Percentiles rank a stretch among this genome's conserved stretches.
Evolutionary conservation across 2,113 vertebrate species (phyloP).

Genomic region (Larimichthys crocea): DNA sequence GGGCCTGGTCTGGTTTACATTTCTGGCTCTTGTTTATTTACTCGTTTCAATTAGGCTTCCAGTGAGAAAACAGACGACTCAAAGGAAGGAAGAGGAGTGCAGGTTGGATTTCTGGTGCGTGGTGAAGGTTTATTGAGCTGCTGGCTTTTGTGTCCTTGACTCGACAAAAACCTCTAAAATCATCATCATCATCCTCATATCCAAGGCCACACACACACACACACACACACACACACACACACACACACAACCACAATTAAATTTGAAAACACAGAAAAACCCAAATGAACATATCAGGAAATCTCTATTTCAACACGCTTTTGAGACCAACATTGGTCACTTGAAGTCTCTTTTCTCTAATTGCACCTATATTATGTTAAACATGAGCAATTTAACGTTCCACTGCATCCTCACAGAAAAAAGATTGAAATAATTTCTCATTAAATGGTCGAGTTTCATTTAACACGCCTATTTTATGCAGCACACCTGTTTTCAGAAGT

Average conservation of each 20-base stretch:
- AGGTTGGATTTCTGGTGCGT: constrained; percentile 30
- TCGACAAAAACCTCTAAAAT: constrained; percentile 25
- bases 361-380: neutral
- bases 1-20: constrained; percentile 21
- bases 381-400: neutral
- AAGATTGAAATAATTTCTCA: neutral
- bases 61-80: constrained; percentile 32
- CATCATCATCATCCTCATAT: neutral
- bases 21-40: constrained; percentile 49
- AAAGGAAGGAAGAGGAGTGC: constrained; percentile 13
- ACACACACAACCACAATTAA: neutral
- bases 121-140: constrained; percentile 15
- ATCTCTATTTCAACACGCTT: constrained; percentile 29
- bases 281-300: constrained; percentile 16
- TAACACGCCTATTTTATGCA: neutral
- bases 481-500: constrained; percentile 6
- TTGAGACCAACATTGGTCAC: neutral
- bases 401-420: neutral
- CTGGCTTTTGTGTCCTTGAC: constrained; percentile 16
- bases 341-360: constrained; percentile 2
- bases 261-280: constrained; percentile 8
- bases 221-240: constrained; percentile 2
- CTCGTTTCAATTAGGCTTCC: constrained; percentile 34
- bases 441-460: neutral
- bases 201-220: constrained; percentile 5